Conservation (phyloP, 2,113 vertebrate genomes). For the Stigmatopora nigra region DNA sequence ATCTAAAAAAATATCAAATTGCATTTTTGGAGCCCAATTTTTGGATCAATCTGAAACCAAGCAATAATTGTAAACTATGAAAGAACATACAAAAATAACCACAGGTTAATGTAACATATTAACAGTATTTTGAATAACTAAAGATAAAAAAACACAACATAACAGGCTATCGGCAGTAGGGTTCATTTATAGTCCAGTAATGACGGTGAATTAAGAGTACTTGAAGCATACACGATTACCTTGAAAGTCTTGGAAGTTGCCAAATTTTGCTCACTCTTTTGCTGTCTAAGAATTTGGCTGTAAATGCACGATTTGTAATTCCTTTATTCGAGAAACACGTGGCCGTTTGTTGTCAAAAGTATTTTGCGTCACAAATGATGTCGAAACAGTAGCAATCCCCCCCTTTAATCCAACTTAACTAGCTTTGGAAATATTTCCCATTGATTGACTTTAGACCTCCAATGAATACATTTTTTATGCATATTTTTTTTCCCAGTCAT, state of each 20-base stretch:
- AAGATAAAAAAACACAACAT: too few species aligned
- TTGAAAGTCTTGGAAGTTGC: background rate
- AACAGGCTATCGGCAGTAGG: too few species aligned
- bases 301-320: slow-evolving; percentile 13
- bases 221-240: background rate
- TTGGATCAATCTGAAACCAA: too few species aligned
- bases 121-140: too few species aligned
- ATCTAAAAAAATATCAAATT: too few species aligned
- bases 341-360: slow-evolving; percentile 47
- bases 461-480: slow-evolving; percentile 31
- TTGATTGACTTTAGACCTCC: slow-evolving; percentile 29
- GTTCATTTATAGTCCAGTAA: background rate
- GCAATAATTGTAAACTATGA: too few species aligned
- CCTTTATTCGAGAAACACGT: slow-evolving; percentile 38
- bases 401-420: slow-evolving; percentile 33
- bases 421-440: slow-evolving; percentile 25
- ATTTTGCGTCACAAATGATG: slow-evolving; percentile 62
- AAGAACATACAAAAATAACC: too few species aligned
- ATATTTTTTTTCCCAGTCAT: slow-evolving; percentile 11
- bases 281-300: slow-evolving; percentile 20
- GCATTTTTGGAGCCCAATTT: too few species aligned
- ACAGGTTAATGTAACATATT: too few species aligned
- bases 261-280: slow-evolving; percentile 3
- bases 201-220: slow-evolving; percentile 14
- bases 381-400: slow-evolving; percentile 35